phyloP scores from a whole-genome alignment of 2,113 vertebrate species.

The Chloebia gouldiae region DNA sequence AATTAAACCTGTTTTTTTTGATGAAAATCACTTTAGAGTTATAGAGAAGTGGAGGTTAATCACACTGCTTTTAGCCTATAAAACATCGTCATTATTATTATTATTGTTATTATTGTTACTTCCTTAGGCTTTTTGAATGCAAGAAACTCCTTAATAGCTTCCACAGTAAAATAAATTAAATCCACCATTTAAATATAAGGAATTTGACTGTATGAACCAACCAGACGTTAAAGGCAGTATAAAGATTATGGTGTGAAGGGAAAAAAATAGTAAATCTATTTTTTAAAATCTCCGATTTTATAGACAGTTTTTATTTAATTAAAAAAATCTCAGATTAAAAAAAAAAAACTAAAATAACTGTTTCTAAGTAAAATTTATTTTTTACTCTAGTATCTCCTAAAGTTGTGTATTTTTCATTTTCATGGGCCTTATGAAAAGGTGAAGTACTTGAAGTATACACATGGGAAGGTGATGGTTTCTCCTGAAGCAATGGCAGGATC shows the following conservation, averaged over 20 bases:
- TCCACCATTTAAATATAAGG: neutral
- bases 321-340: neutral
- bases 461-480: neutral
- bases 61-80: neutral
- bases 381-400: neutral
- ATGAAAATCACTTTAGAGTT: neutral
- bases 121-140: neutral
- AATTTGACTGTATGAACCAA: neutral
- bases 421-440: neutral
- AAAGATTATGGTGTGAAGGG: neutral
- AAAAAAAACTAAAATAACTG: neutral
- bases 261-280: neutral
- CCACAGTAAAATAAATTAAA: neutral
- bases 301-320: too few relatives aligned
- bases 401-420: neutral
- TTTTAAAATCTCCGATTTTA: too few relatives aligned
- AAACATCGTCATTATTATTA: neutral
- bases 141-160: neutral
- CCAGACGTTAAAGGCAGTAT: neutral
- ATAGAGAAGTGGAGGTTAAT: neutral
- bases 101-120: neutral
- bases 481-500: neutral
- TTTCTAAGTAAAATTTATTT: neutral
- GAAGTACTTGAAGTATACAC: neutral
- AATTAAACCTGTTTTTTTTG: neutral